Percentiles rank a stretch among this genome's conserved stretches.
Conservation (phyloP, 2,888 invertebrate species). For the Melanostoma mellinum region DNA sequence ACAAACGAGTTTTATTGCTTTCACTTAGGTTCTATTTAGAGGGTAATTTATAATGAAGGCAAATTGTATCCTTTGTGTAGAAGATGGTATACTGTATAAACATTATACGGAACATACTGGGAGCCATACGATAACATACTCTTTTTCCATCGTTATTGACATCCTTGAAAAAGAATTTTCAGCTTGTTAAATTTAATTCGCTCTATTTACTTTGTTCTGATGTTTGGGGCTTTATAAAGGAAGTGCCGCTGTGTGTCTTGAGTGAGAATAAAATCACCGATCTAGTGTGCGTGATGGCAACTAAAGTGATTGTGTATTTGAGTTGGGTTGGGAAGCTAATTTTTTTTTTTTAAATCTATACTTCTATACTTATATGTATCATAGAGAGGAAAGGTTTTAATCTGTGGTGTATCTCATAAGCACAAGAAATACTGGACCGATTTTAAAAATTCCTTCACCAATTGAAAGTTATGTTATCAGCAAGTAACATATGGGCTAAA, state of each 20-base stretch:
- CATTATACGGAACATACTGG: slow-evolving; percentile 3
- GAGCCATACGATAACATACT: slow-evolving; percentile 20
- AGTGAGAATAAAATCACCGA: background rate
- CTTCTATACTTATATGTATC: no score
- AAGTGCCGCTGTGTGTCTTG: background rate
- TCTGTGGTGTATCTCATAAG: no score
- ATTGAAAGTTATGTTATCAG: no score
- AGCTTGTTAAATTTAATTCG: slow-evolving; percentile 36
- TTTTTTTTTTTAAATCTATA: no score
- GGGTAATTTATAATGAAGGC: slow-evolving; percentile 68
- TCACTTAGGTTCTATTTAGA: slow-evolving; percentile 69
- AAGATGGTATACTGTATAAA: background rate
- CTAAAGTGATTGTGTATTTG: no score
- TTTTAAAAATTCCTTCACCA: no score
- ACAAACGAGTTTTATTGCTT: slow-evolving; percentile 68
- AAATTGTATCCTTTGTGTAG: slow-evolving; percentile 46
- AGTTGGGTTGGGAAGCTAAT: no score
- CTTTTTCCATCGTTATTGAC: slow-evolving; percentile 31
- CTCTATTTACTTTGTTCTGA: slow-evolving; percentile 23
- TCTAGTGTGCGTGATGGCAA: no score
- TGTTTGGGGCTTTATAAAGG: background rate
- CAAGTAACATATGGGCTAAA: no score
- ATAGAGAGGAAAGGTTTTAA: no score
- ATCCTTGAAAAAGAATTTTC: slow-evolving; percentile 45
- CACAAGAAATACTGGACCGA: no score